Conservation (phyloP, 2,113 vertebrate genomes). For the Dendropsophus ebraccatus region DNA sequence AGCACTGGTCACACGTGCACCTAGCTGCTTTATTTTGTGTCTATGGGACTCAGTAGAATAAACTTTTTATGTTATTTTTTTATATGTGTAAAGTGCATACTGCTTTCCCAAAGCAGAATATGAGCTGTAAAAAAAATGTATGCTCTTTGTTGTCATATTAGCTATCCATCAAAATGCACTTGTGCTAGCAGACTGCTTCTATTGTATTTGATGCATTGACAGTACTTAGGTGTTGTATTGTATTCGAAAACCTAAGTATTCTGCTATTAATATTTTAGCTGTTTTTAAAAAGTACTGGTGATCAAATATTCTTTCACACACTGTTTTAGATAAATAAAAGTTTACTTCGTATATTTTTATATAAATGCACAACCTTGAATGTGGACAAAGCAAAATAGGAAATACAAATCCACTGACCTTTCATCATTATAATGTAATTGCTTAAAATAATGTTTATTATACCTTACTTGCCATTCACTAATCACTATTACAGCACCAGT, state of each 20-base stretch:
- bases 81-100: background rate
- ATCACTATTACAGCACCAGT: too few species aligned
- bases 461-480: background rate
- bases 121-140: background rate
- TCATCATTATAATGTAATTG: background rate
- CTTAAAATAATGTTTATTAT: background rate
- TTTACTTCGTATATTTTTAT: background rate
- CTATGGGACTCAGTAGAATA: too few species aligned
- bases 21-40: too few species aligned
- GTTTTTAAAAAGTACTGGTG: background rate
- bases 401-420: background rate
- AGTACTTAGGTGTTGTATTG: background rate
- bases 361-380: background rate
- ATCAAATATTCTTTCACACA: background rate
- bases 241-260: background rate
- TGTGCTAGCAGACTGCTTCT: background rate
- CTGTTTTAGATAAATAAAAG: background rate
- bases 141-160: background rate
- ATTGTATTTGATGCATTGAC: constrained; percentile 4
- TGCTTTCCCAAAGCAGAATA: background rate
- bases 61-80: background rate
- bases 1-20: too few species aligned
- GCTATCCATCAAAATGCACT: background rate
- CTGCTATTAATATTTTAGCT: background rate
- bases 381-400: background rate